A percentile compares a stretch with the other conserved stretches of the same genome.
These are phyloP conservation scores for Huso huso DNA, from an alignment of 2,797 vertebrate genomes.

Conservation along the genomic window DNA sequence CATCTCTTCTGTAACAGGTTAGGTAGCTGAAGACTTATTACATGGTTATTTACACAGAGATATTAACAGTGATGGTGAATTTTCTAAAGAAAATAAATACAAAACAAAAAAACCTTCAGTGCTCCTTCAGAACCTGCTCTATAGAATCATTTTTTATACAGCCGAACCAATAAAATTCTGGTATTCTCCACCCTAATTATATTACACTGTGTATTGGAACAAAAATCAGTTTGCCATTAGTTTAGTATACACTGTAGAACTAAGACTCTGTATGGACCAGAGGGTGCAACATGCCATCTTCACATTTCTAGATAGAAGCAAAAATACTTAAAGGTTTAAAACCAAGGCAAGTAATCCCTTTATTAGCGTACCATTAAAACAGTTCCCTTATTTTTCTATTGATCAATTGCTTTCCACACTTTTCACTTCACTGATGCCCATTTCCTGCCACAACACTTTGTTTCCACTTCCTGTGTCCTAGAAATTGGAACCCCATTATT, in stretches of 20 bases:
- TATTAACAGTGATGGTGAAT: constrained; percentile 63
- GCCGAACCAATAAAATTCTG: constrained; percentile 37
- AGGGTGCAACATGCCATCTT: constrained; percentile 2
- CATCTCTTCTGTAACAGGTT: constrained; percentile 53
- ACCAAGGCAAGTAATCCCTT: background rate
- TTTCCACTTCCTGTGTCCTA: no score
- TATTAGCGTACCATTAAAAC: background rate
- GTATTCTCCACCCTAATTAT: constrained; percentile 28
- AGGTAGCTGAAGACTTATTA: constrained; percentile 57
- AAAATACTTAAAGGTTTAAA: background rate
- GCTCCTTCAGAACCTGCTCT: constrained; percentile 64
- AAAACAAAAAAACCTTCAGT: constrained; percentile 20
- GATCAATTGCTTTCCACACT: constrained; percentile 24
- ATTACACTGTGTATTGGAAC: constrained; percentile 18
- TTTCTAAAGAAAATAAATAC: constrained; percentile 51
- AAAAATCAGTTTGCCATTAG: constrained; percentile 21
- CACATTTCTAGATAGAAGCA: background rate
- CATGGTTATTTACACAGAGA: constrained; percentile 60
- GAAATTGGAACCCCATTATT: no score
- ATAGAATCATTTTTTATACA: constrained; percentile 48
- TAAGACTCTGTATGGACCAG: no score
- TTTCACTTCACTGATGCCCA: no score
- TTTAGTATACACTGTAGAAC: constrained; percentile 23
- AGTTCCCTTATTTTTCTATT: constrained; percentile 19
- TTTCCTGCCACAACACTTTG: no score